A percentile compares a stretch with the other conserved stretches of the same genome.
phyloP scores from a whole-genome alignment of 2,888 invertebrate species.

The Parnassius glacialis region DNA sequence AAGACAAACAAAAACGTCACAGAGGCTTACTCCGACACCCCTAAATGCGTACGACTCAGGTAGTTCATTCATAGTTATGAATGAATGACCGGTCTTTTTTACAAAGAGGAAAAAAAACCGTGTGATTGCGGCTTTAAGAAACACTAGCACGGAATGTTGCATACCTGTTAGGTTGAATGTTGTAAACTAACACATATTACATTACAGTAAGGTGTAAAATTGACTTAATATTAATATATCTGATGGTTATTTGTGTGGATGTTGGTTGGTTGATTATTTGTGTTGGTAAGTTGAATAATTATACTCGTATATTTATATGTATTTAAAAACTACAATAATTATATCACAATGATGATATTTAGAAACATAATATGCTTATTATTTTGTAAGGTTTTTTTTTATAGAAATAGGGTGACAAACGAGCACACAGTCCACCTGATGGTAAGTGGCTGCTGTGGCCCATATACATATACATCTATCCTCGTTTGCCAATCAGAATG shows the following conservation, averaged over 20 bases:
- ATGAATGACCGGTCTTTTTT: slow-evolving; percentile 63
- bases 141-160: slow-evolving; percentile 2
- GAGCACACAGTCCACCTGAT: too few species aligned
- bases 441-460: too few species aligned
- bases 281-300: not conserved
- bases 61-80: slow-evolving; percentile 57
- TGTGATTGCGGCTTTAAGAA: slow-evolving; percentile 19
- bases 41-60: slow-evolving; percentile 49
- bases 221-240: not conserved
- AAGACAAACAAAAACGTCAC: slow-evolving; percentile 49
- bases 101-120: slow-evolving; percentile 30
- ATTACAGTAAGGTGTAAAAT: slow-evolving; percentile 1
- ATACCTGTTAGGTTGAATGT: slow-evolving; percentile 8
- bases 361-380: too few species aligned
- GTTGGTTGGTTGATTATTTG: not conserved
- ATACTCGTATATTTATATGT: not conserved
- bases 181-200: not conserved
- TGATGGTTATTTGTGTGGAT: not conserved
- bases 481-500: too few species aligned
- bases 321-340: too few species aligned
- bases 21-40: slow-evolving; percentile 48
- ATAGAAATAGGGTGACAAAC: too few species aligned
- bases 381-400: too few species aligned
- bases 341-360: too few species aligned
- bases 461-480: too few species aligned